A percentile compares a stretch with the other conserved stretches of the same genome.
Evolutionary conservation across 2,888 invertebrate species (phyloP).

Genomic region (Proisotoma minuta): DNA sequence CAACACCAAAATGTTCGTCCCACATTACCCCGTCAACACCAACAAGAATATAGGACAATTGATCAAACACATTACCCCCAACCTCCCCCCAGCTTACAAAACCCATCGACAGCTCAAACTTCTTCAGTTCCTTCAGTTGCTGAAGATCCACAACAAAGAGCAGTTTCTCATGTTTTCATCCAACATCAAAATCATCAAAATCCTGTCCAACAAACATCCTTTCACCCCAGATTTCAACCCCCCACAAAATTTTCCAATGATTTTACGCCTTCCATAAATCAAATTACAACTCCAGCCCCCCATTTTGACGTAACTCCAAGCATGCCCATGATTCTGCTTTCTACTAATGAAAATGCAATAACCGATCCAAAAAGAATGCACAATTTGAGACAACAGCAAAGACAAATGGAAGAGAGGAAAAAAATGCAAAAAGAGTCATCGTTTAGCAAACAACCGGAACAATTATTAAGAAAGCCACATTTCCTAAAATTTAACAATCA

Average conservation of each 20-base stretch:
- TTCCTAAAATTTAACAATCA: conserved; percentile 7
- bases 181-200: conserved; percentile 14
- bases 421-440: too few relatives aligned
- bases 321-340: conserved; percentile 41
- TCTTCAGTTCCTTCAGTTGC: neutral
- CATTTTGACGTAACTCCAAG: conserved; percentile 41
- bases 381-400: conserved; percentile 26
- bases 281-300: conserved; percentile 26
- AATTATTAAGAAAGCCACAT: neutral
- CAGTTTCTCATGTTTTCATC: conserved; percentile 28
- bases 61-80: conserved; percentile 21
- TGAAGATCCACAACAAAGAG: conserved; percentile 14
- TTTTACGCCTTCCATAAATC: conserved; percentile 22
- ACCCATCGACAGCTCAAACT: conserved; percentile 7
- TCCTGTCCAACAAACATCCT: conserved; percentile 14
- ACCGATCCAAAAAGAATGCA: conserved; percentile 31
- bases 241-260: conserved; percentile 36
- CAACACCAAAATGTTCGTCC: neutral
- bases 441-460: conserved; percentile 17
- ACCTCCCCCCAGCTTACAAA: conserved; percentile 5
- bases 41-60: conserved; percentile 19
- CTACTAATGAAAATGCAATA: conserved; percentile 46
- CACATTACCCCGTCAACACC: conserved; percentile 7
- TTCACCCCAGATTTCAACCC: conserved; percentile 34
- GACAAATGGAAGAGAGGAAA: conserved; percentile 15